Evolutionary conservation across 1,140 invertebrate species (phyloP).

Genomic region (Zaprionus ghesquierei): DNA sequence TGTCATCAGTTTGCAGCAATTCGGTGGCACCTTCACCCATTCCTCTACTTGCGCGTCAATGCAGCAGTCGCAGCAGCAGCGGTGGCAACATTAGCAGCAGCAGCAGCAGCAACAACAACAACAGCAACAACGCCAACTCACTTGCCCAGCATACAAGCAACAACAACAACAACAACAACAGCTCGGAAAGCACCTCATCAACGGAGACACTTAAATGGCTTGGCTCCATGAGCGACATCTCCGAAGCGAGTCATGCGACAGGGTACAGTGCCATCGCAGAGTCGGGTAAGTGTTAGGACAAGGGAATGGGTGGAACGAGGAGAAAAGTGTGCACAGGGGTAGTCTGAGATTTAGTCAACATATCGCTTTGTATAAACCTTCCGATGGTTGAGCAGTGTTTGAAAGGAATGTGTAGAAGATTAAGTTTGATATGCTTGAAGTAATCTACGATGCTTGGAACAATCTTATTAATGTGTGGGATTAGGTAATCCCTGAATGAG

Average conservation of each 20-base stretch:
- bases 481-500: no score
- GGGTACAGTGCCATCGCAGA: slow-evolving; percentile 80
- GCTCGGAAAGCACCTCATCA: slow-evolving; percentile 88
- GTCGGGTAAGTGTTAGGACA: slow-evolving; percentile 79
- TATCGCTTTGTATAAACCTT: no score
- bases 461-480: no score
- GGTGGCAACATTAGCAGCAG: slow-evolving; percentile 44
- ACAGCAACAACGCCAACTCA: slow-evolving; percentile 38
- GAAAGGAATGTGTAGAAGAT: no score
- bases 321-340: not conserved
- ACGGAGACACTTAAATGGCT: slow-evolving; percentile 93
- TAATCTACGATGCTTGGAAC: no score
- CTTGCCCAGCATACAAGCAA: slow-evolving; percentile 47
- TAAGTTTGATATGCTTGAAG: no score
- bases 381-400: no score
- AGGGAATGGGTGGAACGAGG: not conserved
- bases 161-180: slow-evolving; percentile 84
- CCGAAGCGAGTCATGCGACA: slow-evolving; percentile 85
- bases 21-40: slow-evolving; percentile 77
- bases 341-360: no score
- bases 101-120: slow-evolving; percentile 27
- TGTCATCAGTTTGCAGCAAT: slow-evolving; percentile 77
- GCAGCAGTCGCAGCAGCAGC: slow-evolving; percentile 44
- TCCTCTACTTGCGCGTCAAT: slow-evolving; percentile 55
- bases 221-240: slow-evolving; percentile 90